Percentiles rank a stretch among this genome's conserved stretches.
These are phyloP conservation scores for Eidolon helvum DNA, from an alignment of 2,113 vertebrate species.

Conservation along the genomic window DNA sequence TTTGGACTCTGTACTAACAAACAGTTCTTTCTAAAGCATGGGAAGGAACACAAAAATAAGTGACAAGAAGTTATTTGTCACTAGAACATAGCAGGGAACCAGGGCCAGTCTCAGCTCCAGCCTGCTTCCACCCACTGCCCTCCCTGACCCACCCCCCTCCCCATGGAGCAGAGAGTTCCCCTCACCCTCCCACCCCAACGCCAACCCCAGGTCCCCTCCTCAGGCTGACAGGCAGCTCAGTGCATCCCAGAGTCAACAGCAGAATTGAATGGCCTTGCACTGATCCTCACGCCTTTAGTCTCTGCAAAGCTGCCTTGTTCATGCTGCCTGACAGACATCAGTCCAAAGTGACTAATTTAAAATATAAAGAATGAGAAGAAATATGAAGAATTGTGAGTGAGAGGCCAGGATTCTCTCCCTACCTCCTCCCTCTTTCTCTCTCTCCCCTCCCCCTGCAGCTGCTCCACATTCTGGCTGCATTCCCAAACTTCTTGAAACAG, in stretches of 20 bases:
- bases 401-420: not conserved
- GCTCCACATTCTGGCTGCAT: not conserved
- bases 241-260: not conserved
- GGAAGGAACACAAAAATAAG: not conserved
- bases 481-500: constrained; percentile 1
- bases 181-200: not conserved
- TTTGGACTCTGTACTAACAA: not conserved
- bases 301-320: not conserved
- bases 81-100: not conserved
- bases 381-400: not conserved
- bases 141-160: not conserved
- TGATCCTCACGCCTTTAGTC: not conserved
- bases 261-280: not conserved
- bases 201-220: not conserved
- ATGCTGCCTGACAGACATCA: not conserved
- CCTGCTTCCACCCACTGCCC: not conserved
- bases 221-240: fast-evolving
- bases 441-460: not conserved
- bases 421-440: not conserved
- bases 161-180: not conserved
- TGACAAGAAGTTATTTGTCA: not conserved
- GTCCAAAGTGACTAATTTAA: not conserved
- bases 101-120: not conserved
- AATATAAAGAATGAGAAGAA: not conserved
- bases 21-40: not conserved